Base-by-base conservation (phyloP, 2,797 vertebrate species). In the Peromyscus melanophrys region DNA sequence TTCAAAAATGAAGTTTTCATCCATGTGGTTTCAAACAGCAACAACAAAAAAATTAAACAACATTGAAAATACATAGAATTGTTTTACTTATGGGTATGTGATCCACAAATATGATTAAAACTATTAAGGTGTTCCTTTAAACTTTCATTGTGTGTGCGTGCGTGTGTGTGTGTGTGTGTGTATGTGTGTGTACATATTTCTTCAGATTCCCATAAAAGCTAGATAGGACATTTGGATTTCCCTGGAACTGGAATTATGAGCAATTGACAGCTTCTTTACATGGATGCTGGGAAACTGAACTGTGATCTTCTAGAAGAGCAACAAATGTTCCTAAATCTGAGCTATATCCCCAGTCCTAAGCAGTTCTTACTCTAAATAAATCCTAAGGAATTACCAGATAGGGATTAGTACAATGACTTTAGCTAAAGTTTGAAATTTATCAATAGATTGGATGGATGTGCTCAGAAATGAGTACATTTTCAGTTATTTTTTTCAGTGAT, bases 381-480 rank as follows among this genome's bases (percentile, higher is more conserved):
- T 87, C 55, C 61, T 81, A 91, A 65, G 27, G 29, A 91, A 92
- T 89, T 86, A 82, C 57, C 52, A 46, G 59, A 52, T 31, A 95
- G 76, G 59, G 27, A 91, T 91, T 52, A 89, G 43, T 31, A 69
- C 14, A 77, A 29, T 77, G 34, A 85, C 76, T 93, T 96, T 85
- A 93, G 67, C 12, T 57, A 29, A 37, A 95, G 8, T 88, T 90
- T 85, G 86, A 89, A 85, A 84, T 17, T 93, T 55, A 69, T 69
- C 43, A 25, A 10, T 25, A 1, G 21, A 88, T 65, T 65, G 27
- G 63, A 80, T 21, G 87, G 34, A n/a, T 65, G 61, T 52, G 67
- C 69, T 96, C 52, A 87, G 21, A 95, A 83, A 84, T 88, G 71
- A 96, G 31, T 31, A 81, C 71, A 92, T 89, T 89, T n/a, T 80